phyloP scores from a whole-genome alignment of 2,888 invertebrate genomes.

The Colostygia pectinataria region DNA sequence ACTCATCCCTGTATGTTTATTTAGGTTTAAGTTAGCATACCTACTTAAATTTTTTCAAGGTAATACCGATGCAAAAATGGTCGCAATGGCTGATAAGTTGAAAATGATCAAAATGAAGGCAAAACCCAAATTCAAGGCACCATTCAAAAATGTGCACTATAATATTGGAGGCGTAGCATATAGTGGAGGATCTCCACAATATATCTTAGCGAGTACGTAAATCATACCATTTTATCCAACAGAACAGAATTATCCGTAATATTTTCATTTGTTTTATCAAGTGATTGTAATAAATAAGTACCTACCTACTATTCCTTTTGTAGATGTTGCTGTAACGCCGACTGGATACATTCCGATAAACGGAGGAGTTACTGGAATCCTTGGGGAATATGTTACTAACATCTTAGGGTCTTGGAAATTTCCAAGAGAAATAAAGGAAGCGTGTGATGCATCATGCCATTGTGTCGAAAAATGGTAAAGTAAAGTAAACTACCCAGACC shows the following conservation, averaged over 20 bases:
- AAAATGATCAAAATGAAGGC: conserved; percentile 62
- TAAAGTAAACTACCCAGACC: no score
- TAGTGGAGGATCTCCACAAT: conserved; percentile 53
- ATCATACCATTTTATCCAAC: no score
- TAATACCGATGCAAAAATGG: conserved; percentile 59
- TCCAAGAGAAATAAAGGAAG: conserved; percentile 43
- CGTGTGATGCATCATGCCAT: conserved; percentile 56
- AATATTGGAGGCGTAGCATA: conserved; percentile 54
- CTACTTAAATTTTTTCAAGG: no score
- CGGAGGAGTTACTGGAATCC: conserved; percentile 43
- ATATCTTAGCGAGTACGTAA: conserved; percentile 57
- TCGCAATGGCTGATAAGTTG: conserved; percentile 54
- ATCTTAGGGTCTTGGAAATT: conserved; percentile 59
- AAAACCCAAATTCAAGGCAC: conserved; percentile 47
- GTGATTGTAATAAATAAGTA: no score
- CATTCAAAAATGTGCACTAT: conserved; percentile 59
- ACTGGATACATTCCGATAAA: conserved; percentile 66
- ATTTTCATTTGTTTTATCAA: no score
- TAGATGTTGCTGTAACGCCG: conserved; percentile 54
- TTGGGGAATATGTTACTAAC: conserved; percentile 42
- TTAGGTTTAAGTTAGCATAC: no score
- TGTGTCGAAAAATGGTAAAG: conserved; percentile 61
- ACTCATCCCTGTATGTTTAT: no score
- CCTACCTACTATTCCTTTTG: conserved; percentile 22
- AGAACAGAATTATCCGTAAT: no score